Conservation (phyloP, 2,113 vertebrate species). For the Platichthys flesus region DNA sequence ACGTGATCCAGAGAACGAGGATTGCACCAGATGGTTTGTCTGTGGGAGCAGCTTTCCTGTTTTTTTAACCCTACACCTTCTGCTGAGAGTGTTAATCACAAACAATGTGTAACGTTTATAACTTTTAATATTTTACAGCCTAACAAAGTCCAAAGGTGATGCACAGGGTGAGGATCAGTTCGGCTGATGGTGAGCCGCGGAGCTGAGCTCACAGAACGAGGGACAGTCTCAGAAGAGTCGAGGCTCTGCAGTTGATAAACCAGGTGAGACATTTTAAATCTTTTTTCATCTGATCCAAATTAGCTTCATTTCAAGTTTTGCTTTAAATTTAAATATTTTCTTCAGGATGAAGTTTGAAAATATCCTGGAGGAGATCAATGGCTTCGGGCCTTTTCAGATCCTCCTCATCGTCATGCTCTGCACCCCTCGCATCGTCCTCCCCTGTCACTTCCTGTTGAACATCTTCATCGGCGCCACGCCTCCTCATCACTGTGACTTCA, state of each 20-base stretch:
- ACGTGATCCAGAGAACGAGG: no score
- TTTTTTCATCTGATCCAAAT: not conserved
- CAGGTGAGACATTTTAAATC: not conserved
- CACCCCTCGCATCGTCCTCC: conserved; percentile 64
- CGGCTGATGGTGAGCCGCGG: rapidly evolving
- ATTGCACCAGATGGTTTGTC: no score
- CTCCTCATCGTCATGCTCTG: not conserved
- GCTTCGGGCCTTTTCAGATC: conserved; percentile 90
- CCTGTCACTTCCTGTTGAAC: conserved; percentile 86
- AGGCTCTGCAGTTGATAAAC: not conserved
- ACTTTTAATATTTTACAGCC: not conserved
- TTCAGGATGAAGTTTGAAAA: conserved; percentile 87
- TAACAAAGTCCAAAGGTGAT: conserved; percentile 39
- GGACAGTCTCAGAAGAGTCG: not conserved
- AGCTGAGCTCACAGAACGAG: not conserved
- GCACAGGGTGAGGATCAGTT: conserved; percentile 11
- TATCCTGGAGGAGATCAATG: conserved; percentile 81
- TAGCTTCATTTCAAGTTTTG: not conserved
- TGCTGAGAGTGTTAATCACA: no score
- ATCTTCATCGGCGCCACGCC: conserved; percentile 85
- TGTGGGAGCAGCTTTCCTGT: no score
- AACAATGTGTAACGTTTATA: not conserved
- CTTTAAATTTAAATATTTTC: no score
- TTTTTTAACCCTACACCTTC: no score
- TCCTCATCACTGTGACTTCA: conserved; percentile 83